These are phyloP conservation scores for Hemibates koningsi DNA, from an alignment of 2,113 vertebrate species.

Conservation along the genomic window DNA sequence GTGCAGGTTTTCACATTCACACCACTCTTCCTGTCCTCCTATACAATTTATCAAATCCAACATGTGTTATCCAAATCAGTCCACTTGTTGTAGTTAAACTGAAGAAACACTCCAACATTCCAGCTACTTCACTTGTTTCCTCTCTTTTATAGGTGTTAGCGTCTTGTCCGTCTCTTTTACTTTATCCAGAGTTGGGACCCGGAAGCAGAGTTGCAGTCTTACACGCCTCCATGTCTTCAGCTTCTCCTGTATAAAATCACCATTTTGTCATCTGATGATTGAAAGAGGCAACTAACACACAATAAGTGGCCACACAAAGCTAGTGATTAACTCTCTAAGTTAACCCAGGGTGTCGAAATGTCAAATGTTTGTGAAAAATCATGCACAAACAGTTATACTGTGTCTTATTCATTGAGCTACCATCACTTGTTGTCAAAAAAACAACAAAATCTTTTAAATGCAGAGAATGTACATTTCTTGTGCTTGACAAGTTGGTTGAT, in stretches of 20 bases:
- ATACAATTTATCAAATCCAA: not conserved
- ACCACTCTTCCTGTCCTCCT: not conserved
- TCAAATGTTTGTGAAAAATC: not conserved
- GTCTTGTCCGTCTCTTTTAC: not conserved
- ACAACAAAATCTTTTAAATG: not conserved
- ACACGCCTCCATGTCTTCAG: not conserved
- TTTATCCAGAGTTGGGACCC: not conserved
- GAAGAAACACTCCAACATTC: not conserved
- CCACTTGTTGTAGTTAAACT: not conserved
- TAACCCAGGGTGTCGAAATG: not conserved
- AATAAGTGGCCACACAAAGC: not conserved
- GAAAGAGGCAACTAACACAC: not conserved
- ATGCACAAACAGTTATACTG: not conserved
- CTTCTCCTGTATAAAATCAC: not conserved
- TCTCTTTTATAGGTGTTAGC: not conserved
- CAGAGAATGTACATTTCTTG: not conserved
- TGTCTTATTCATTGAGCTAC: not conserved
- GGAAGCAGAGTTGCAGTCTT: not conserved
- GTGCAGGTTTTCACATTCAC: not conserved
- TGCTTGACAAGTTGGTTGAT: not conserved
- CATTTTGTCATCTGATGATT: not conserved
- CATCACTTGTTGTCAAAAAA: not conserved
- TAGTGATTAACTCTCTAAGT: not conserved
- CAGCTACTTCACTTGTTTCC: not conserved
- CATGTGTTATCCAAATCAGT: not conserved